These are phyloP conservation scores for Lepetodrilus schrolli DNA, from an alignment of 2,888 invertebrate genomes.

Conservation along the genomic window DNA sequence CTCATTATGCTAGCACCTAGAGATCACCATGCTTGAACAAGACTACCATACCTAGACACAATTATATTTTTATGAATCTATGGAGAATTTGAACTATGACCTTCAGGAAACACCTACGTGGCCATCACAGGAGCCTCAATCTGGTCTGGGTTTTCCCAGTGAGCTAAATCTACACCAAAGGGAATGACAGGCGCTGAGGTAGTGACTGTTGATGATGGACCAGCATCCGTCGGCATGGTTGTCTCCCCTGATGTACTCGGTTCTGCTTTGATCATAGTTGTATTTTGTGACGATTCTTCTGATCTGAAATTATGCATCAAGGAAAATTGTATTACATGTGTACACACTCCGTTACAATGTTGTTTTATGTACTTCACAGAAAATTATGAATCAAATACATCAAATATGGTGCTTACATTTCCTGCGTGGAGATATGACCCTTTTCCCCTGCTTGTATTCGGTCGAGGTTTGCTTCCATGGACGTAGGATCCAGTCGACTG, in stretches of 20 bases:
- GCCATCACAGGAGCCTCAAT: conserved; percentile 72
- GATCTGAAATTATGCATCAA: no score
- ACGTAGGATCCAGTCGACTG: conserved; percentile 58
- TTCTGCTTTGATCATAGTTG: neutral
- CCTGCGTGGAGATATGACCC: neutral
- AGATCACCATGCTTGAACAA: no score
- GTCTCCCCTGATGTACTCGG: neutral
- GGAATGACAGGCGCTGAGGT: conserved; percentile 77
- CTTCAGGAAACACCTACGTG: conserved; percentile 34
- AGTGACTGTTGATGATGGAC: neutral
- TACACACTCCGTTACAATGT: no score
- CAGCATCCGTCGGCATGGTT: neutral
- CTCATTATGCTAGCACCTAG: no score
- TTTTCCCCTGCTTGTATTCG: no score
- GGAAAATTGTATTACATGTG: no score
- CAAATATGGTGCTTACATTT: neutral
- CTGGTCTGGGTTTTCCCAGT: conserved; percentile 77
- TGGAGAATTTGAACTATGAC: no score
- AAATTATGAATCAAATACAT: no score
- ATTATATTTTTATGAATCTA: neutral
- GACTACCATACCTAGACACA: no score
- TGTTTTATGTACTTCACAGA: no score
- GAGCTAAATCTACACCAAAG: conserved; percentile 77
- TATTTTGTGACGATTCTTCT: no score
- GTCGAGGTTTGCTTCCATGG: conserved; percentile 51